phyloP scores from a whole-genome alignment of 2,797 vertebrate species.

The Vespertilio murinus region DNA sequence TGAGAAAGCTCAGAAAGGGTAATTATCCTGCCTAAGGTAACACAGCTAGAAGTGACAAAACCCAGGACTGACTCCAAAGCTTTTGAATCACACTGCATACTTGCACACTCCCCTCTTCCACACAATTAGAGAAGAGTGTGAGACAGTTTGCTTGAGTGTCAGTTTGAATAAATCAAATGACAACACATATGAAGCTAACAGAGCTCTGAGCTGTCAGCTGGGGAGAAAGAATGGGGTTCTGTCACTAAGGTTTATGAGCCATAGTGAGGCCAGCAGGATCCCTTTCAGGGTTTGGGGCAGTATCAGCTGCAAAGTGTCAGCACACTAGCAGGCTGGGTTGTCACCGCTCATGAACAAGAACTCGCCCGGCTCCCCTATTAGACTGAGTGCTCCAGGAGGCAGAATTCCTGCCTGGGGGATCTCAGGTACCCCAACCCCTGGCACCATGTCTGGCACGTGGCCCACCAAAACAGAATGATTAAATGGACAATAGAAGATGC shows the following conservation, averaged over 20 bases:
- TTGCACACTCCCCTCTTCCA: background rate
- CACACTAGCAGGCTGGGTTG: background rate
- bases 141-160: slow-evolving; percentile 23
- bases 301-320: background rate
- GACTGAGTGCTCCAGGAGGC: background rate
- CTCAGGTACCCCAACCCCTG: background rate
- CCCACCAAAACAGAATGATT: background rate
- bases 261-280: background rate
- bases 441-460: background rate
- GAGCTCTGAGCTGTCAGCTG: slow-evolving; percentile 9
- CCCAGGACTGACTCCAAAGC: background rate
- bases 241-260: slow-evolving; percentile 25
- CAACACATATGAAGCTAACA: background rate
- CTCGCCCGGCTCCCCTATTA: background rate
- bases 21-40: background rate
- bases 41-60: background rate
- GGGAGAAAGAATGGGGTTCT: background rate
- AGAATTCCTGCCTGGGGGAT: background rate
- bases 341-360: background rate
- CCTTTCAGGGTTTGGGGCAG: background rate
- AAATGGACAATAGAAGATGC: background rate
- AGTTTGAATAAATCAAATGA: slow-evolving; percentile 53
- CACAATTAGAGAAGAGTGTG: slow-evolving; percentile 23
- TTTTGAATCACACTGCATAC: background rate
- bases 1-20: background rate